Base-by-base conservation (phyloP, 1,140 invertebrate genomes). In the Brachionus rubens region DNA sequence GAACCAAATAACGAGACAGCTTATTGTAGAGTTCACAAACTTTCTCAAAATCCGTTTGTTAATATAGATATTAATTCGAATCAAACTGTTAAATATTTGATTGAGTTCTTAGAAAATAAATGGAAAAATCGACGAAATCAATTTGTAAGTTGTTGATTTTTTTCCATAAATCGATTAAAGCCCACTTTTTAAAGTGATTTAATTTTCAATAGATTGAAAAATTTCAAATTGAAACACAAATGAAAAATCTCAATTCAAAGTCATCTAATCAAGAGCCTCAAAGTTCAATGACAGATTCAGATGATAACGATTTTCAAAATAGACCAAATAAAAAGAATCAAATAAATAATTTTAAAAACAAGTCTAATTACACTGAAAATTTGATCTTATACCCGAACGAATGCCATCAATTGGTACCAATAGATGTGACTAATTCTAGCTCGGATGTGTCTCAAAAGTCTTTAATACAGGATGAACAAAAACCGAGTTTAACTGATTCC, bases 21-120 rank as follows among this genome's bases (percentile, higher is more conserved):
- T 24, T 72, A 47, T 40, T 72, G 68, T 54, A 43, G 68, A 41
- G 68, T 72, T 48, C 68, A 72, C 28, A 36, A 26, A 40, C n/a
- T 72, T 3, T 43, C 68, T 16, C 68, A 72, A 54, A 72, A 72
- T 50, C 68, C 68, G 1, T 72, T 72, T 48, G 19, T 72, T 26
- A 48, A 72, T 30, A 54, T 72, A n/a, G 50, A 72, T 0, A 0
- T 72, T 14, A 40, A 72, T 12, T 41, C 68, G 7, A 28, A 19
- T 14, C 46, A 54, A 50, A 19, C 68, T 24, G 21, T 72, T 1
- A 72, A 54, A 48, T 72, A 12, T 50, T 33, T 72, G n/a, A 50
- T 72, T 36, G 68, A 72, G 12, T 54, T 50, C 16, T 48, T 72
- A 14, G 46, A 72, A 46, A 48, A 54, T 41, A 72, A 72, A 47